Percentiles rank a stretch among this genome's conserved stretches.
These are phyloP conservation scores for Athalia rosae DNA, from an alignment of 2,888 invertebrate genomes.

Conservation along the genomic window DNA sequence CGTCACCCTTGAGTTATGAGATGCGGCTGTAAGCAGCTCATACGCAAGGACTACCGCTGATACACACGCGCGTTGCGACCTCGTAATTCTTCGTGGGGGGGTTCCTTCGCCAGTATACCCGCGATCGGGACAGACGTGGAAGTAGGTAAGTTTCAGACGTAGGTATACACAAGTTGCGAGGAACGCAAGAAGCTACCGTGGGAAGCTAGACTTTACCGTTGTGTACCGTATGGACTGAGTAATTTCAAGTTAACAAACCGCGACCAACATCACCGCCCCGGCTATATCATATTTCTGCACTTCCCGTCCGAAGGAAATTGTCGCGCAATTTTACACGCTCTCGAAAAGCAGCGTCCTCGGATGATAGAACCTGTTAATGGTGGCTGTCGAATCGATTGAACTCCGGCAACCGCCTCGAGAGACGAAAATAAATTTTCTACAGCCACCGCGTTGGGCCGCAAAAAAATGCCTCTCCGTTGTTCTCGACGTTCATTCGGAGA, in stretches of 20 bases:
- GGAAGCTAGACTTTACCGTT: slow-evolving; percentile 43
- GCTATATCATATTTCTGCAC: background rate
- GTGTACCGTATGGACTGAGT: slow-evolving; percentile 27
- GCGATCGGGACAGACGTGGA: background rate
- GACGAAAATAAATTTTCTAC: background rate
- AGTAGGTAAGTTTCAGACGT: slow-evolving; percentile 28
- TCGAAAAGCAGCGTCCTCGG: background rate
- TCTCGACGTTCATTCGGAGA: background rate
- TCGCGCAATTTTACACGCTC: too few species aligned
- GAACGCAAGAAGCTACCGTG: slow-evolving; percentile 41
- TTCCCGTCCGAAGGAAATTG: too few species aligned
- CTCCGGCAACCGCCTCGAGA: background rate
- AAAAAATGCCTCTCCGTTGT: background rate
- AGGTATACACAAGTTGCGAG: background rate
- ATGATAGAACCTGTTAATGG: background rate
- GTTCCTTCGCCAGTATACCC: slow-evolving; percentile 1
- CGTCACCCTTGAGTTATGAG: slow-evolving; percentile 34
- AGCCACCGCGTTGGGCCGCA: too few species aligned
- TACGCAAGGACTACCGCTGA: background rate
- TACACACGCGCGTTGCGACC: slow-evolving; percentile 6
- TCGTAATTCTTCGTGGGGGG: slow-evolving; percentile 21
- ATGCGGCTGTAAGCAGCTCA: background rate
- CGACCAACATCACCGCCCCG: slow-evolving; percentile 32
- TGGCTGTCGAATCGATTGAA: background rate
- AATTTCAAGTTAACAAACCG: slow-evolving; percentile 43